phyloP scores from a whole-genome alignment of 2,113 vertebrate genomes.

The Channa maculata region DNA sequence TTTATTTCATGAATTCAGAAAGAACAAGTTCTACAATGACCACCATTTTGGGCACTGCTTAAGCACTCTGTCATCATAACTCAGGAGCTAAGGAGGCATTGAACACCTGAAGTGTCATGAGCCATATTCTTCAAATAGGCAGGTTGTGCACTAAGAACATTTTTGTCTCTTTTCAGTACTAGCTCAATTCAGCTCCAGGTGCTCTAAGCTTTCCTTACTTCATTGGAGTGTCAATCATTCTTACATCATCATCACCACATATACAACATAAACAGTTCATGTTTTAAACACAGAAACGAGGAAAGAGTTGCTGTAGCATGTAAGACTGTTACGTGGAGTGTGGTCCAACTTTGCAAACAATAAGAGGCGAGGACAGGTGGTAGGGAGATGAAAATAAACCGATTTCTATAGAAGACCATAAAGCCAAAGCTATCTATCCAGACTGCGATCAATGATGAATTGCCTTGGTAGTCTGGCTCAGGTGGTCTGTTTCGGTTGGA shows the following conservation, averaged over 20 bases:
- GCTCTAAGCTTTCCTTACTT: constrained; percentile 9
- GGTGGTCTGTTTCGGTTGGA: constrained; percentile 26
- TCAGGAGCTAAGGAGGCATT: constrained; percentile 30
- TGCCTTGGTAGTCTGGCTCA: constrained; percentile 48
- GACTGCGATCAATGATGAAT: constrained; percentile 22
- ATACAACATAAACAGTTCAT: constrained; percentile 23
- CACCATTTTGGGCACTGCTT: constrained; percentile 18
- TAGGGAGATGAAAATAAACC: constrained; percentile 13
- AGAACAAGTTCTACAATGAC: constrained; percentile 29
- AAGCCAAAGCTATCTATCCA: constrained; percentile 32
- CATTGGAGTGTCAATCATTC: constrained; percentile 26
- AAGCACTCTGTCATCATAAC: constrained; percentile 19
- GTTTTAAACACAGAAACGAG: constrained; percentile 29
- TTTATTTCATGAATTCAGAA: constrained; percentile 30
- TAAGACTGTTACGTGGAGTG: constrained; percentile 28
- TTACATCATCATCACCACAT: constrained; percentile 23
- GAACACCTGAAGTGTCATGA: constrained; percentile 33
- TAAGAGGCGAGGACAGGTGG: constrained; percentile 13
- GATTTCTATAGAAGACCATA: constrained; percentile 19
- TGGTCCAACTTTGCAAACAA: constrained; percentile 28
- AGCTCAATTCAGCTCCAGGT: not conserved
- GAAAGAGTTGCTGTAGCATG: constrained; percentile 36
- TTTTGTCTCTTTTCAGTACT: constrained; percentile 12
- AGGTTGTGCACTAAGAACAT: constrained; percentile 25
- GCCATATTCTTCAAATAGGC: constrained; percentile 18